A percentile compares a stretch with the other conserved stretches of the same genome.
phyloP scores from a whole-genome alignment of 2,888 invertebrate species.

The Clepsis dumicolana region DNA sequence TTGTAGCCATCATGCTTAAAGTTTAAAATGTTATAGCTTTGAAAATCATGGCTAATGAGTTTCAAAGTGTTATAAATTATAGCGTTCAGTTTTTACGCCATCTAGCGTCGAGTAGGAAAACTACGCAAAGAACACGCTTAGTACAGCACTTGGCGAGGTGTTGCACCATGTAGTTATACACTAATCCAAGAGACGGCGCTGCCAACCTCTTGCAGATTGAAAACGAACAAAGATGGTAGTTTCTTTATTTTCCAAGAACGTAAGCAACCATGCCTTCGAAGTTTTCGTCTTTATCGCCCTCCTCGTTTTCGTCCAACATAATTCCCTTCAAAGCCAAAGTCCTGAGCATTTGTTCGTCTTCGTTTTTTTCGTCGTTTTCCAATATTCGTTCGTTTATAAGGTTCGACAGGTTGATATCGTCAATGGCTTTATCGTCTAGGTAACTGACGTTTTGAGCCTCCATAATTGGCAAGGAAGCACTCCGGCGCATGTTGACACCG shows the following conservation, averaged over 20 bases:
- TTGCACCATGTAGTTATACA: conserved; percentile 8
- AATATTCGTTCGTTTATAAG: conserved; percentile 72
- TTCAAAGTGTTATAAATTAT: background rate
- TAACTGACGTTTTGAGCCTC: conserved; percentile 48
- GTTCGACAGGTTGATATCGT: conserved; percentile 74
- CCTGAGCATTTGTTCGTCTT: conserved; percentile 66
- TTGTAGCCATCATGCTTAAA: too few relatives aligned
- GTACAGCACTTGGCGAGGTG: background rate
- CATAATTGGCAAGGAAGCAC: conserved; percentile 41
- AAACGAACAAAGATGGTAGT: background rate
- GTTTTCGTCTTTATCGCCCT: conserved; percentile 32
- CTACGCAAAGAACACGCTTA: background rate
- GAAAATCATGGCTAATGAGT: too few relatives aligned
- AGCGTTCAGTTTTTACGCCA: conserved; percentile 6
- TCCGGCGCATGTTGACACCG: conserved; percentile 61
- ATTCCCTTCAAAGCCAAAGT: conserved; percentile 72
- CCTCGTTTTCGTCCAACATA: conserved; percentile 53
- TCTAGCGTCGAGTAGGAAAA: conserved; percentile 15
- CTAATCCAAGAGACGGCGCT: conserved; percentile 46
- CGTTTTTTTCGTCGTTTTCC: conserved; percentile 62
- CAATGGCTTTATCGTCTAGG: conserved; percentile 68
- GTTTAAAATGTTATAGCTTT: too few relatives aligned
- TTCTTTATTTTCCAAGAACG: conserved; percentile 30
- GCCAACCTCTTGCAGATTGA: background rate
- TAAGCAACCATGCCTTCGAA: conserved; percentile 54